These are phyloP conservation scores for Muschampia staudingeri DNA, from an alignment of 2,888 invertebrate species.

Conservation along the genomic window DNA sequence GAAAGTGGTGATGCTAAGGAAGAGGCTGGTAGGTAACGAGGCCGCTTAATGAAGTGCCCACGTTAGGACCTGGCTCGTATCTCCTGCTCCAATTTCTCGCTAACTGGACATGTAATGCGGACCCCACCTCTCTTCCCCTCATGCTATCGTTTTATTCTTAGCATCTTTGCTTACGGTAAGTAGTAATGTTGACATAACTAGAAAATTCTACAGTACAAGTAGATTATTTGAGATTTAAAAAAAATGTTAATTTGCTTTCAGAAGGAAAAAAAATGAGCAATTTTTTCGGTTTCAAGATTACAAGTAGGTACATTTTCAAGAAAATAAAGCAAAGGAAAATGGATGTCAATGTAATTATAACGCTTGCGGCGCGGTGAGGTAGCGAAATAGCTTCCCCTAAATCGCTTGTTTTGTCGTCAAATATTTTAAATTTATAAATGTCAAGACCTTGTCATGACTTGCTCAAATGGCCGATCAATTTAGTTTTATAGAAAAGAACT, in stretches of 20 bases:
- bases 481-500: too few relatives aligned
- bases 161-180: neutral
- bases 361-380: conserved; percentile 81
- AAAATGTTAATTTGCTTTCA: neutral
- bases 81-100: conserved; percentile 82
- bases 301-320: conserved; percentile 76
- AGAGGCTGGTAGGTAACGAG: conserved; percentile 76
- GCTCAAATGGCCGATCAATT: neutral
- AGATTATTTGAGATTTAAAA: neutral
- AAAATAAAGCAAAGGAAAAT: conserved; percentile 82
- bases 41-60: conserved; percentile 85
- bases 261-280: conserved; percentile 16
- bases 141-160: neutral
- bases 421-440: conserved; percentile 30
- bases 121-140: conserved; percentile 67
- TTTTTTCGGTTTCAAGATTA: neutral
- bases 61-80: conserved; percentile 81
- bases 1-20: conserved; percentile 35
- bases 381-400: conserved; percentile 83
- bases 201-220: neutral
- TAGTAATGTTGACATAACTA: neutral
- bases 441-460: neutral
- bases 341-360: conserved; percentile 84
- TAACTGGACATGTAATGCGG: conserved; percentile 82
- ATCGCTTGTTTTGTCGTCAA: conserved; percentile 64